Evolutionary conservation across 2,797 vertebrate species (phyloP), one percentile per base, ranked within the genome.

Genomic region (Eutrigla gurnardus): DNA sequence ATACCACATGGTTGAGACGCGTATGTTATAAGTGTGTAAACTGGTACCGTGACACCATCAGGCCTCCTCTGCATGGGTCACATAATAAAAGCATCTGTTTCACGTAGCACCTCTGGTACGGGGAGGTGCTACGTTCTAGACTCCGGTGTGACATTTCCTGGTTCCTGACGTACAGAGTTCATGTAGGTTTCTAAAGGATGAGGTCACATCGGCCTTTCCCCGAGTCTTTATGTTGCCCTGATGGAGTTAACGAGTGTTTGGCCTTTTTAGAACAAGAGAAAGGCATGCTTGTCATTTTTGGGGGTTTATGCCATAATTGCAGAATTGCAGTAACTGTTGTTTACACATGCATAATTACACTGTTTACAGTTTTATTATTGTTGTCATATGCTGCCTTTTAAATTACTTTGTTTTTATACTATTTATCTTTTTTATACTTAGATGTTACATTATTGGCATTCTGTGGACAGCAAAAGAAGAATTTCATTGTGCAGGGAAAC

Each of bases 61-160:
- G 18, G 73, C 45, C 74, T 75, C 62, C 12, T 66, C 64, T 62
- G 55, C 65, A 83, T 75, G 62, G 77, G 61, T 77, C 73, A 81
- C 70, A 57, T 80, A 61, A 70, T 85, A 78, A 81, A 79, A 82
- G 59, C 72, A 70, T 81, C 67, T 65, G 68, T 82, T 77, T 85
- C 53, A 80, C 82, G 80, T 80, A 60, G 67, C 63, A 17, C 63
- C 73, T 83, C 75, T 82, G 32, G 17, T 17, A 64, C 7, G 3
- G n/a, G 62, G 40, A 78, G 74, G 70, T 75, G 81, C 57, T 69
- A 81, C 73, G 70, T 80, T 74, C 54, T 46, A 46, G 68, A 86
- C 66, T 61, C 70, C 32, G 40, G 70, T 73, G 73, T 62, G 65
- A 88, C 58, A 66, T 77, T 63, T 67, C 61, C 33, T 39, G 45